A percentile compares a stretch with the other conserved stretches of the same genome.
phyloP scores from a whole-genome alignment of 2,113 vertebrate genomes.

The Galemys pyrenaicus region DNA sequence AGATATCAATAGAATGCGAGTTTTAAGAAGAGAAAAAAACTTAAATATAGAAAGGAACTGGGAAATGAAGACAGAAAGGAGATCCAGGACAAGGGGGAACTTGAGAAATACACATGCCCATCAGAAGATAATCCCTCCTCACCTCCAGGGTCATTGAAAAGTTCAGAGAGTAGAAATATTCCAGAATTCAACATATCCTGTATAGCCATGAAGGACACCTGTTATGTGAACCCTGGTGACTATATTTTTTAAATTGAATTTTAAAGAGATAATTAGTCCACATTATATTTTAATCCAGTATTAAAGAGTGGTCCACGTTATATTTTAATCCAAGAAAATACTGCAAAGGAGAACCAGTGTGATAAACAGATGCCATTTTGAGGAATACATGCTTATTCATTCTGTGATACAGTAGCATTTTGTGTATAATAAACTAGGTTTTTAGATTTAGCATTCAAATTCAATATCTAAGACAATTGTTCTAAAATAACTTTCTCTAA shows the following conservation, averaged over 20 bases:
- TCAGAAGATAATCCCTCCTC: accelerated
- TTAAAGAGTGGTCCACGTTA: too few relatives aligned
- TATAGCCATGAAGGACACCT: slow-evolving; percentile 38
- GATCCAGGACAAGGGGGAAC: not conserved
- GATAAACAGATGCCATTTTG: not conserved
- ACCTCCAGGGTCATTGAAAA: not conserved
- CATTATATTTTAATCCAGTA: not conserved
- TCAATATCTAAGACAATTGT: not conserved
- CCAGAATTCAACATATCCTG: slow-evolving; percentile 19
- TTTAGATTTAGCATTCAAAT: not conserved
- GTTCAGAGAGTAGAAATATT: not conserved
- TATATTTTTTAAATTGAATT: not conserved
- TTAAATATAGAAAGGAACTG: slow-evolving; percentile 27
- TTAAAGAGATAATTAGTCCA: not conserved
- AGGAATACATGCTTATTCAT: not conserved
- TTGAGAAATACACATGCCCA: accelerated
- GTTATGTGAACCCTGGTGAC: not conserved
- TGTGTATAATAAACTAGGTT: not conserved
- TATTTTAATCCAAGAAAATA: not conserved
- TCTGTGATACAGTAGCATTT: not conserved
- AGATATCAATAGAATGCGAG: slow-evolving; percentile 37
- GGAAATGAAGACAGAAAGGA: not conserved
- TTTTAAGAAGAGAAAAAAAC: not conserved
- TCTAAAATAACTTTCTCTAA: not conserved
- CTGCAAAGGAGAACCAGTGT: not conserved